phyloP scores from a whole-genome alignment of 2,888 invertebrate genomes.

The Trissoscelio sp. region DNA sequence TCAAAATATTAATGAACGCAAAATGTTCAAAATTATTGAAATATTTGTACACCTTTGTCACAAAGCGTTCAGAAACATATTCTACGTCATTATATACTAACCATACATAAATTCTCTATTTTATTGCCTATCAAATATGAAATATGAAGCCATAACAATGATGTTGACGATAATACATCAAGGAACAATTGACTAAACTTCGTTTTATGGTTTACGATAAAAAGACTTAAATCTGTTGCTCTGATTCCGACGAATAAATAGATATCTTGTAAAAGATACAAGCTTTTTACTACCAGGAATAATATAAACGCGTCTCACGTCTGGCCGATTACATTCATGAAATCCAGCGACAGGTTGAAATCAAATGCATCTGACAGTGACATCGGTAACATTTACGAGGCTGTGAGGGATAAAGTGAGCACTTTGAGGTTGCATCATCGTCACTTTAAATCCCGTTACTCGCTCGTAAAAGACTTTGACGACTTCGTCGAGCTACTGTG shows the following conservation, averaged over 20 bases:
- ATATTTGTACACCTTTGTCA: too few relatives aligned
- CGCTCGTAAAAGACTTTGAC: constrained; percentile 84
- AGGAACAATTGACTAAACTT: constrained; percentile 46
- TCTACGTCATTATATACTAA: too few relatives aligned
- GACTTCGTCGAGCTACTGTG: constrained; percentile 80
- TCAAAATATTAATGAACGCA: too few relatives aligned
- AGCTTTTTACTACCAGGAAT: constrained; percentile 60
- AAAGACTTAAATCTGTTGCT: constrained; percentile 53
- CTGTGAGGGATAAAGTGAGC: constrained; percentile 83
- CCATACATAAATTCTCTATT: constrained; percentile 22
- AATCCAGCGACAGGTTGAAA: constrained; percentile 72
- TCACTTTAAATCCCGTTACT: constrained; percentile 84
- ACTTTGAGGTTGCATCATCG: constrained; percentile 84
- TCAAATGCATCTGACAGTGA: constrained; percentile 82
- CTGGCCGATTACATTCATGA: constrained; percentile 65
- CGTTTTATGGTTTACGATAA: constrained; percentile 45
- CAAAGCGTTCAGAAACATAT: too few relatives aligned
- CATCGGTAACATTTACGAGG: constrained; percentile 83
- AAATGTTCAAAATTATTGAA: too few relatives aligned
- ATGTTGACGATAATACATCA: constrained; percentile 31
- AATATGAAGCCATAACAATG: constrained; percentile 34
- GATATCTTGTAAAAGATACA: constrained; percentile 59
- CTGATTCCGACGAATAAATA: constrained; percentile 44
- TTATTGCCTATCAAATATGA: constrained; percentile 37
- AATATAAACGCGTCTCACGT: constrained; percentile 65